Percentiles rank a stretch among this genome's conserved stretches.
Conservation (phyloP, 53 echinoderm and acorn worm species). For the Arbacia lixula region DNA sequence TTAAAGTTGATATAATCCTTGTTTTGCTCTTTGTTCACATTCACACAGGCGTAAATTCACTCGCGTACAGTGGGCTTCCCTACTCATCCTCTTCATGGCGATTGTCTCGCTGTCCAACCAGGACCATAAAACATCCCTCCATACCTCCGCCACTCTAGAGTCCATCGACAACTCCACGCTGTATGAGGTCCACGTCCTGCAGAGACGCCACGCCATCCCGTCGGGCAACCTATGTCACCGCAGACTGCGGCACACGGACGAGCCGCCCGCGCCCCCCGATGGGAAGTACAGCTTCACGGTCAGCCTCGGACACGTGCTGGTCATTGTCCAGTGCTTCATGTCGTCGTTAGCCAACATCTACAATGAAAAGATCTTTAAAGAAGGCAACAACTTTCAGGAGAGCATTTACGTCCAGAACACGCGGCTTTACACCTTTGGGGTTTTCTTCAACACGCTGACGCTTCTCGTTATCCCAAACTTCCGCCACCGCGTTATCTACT, state of each 20-base stretch:
- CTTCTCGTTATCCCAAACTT: slow-evolving; percentile 66
- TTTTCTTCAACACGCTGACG: slow-evolving; percentile 70
- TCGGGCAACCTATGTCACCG: slow-evolving; percentile 34
- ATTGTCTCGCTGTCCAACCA: slow-evolving; percentile 89
- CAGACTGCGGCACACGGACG: slow-evolving; percentile 5
- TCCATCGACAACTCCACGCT: slow-evolving; percentile 46
- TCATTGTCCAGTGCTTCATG: slow-evolving; percentile 83
- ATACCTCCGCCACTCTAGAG: slow-evolving; percentile 13
- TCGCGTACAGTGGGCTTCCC: slow-evolving; percentile 88
- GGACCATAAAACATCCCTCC: slow-evolving; percentile 21
- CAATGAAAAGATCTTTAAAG: slow-evolving; percentile 97
- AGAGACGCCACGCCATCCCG: slow-evolving; percentile 18
- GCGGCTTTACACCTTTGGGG: slow-evolving; percentile 91
- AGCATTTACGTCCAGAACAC: slow-evolving; percentile 90
- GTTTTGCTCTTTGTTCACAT: background rate
- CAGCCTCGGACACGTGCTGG: slow-evolving; percentile 68
- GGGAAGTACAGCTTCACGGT: slow-evolving; percentile 37
- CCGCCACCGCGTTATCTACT: slow-evolving; percentile 59
- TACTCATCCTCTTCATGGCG: slow-evolving; percentile 86
- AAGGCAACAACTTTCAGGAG: slow-evolving; percentile 77
- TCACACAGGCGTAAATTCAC: slow-evolving; percentile 76
- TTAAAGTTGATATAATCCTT: too few relatives aligned
- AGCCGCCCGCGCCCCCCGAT: background rate
- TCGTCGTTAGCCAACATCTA: slow-evolving; percentile 91
- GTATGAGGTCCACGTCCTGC: background rate